Base-by-base conservation (phyloP, 2,113 vertebrate species). In the Chaetops frenatus region DNA sequence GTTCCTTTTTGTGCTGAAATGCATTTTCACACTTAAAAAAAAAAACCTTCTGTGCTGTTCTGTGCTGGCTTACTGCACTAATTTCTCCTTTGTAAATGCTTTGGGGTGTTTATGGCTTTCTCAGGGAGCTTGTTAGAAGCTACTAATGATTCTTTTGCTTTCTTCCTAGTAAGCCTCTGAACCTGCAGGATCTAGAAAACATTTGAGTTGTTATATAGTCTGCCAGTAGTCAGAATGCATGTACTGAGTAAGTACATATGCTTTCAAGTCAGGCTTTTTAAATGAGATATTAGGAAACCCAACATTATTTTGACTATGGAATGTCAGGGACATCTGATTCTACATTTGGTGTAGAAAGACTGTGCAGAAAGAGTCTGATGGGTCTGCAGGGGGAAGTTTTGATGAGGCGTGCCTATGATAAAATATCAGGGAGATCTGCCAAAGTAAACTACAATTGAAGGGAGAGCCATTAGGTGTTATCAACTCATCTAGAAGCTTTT, bases 401-500 rank as follows among this genome's bases (percentile, higher is more conserved):
- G 90, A 95, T 96, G 95, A 96, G 90, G 85, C 94, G 90, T 78
- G 64, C 56, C 12, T 78, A 73, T 61, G 88, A 88, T 74, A 90
- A 94, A 93, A 74, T 74, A 78, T 51, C 67, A 74, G 72, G 62
- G 54, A 93, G 10, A 67, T 56, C 56, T 92, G 93, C 92, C 94
- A 97, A 90, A 88, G 66, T 58, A 90, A 96, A 86, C 66, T 47
- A 22, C 67, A 35, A 77, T 13, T 88, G 85, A 94, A 95, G 60
- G 56, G 56, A 91, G 58, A 93, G 74, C 62, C 79, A 81, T 93
- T 92, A 90, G 67, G 92, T 86, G 85, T 92, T 96, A 93, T 90
- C 92, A 90, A 74, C 44, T 96, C 95, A 94, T 97, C 90, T 96
- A 92, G 95, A 96, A 93, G 88, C 60, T 93, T 67, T 95, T 90